Base-by-base conservation (phyloP, 2,797 vertebrate species). In the Lutjanus campechanus region DNA sequence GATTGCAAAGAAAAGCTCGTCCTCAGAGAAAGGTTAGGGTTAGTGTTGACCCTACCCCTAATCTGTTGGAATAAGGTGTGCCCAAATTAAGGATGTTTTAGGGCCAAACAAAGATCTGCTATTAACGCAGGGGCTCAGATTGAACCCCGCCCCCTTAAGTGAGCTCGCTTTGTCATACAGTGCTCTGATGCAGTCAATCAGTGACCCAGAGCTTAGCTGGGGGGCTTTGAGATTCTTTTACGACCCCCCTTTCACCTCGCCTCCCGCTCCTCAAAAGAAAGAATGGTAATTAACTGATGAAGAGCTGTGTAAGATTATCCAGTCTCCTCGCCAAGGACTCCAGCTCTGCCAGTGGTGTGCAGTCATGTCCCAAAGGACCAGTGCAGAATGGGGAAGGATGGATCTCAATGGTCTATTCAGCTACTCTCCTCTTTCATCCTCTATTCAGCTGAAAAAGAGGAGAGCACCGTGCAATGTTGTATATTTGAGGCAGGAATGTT, bases 211-310 rank as follows among this genome's bases (percentile, higher is more conserved):
- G 90, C 92, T 92, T 89, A 92, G 91, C 92, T 89, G 91, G 89
- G 87, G 92, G 90, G 89, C 91, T 93, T 92, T 93, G 84, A 92
- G 89, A 90, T 92, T 89, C 78, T 92, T 93, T 93, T 93, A 92
- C 85, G 72, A 88, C 86, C 83, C 86, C 80, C 81, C 83, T 76
- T 87, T 86, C 89, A 89, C 87, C 88, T 92, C 90, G 67, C 85
- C 88, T 84, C 81, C 85, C 41, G 22, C 79, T 82, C 76, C 77
- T 85, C 88, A 76, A 91, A 92, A 92, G 88, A 89, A 88, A 89
- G 92, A 95, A 95, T 88, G 91, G 89, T 95, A 95, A 95, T 95
- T 95, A 96, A 94, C 91, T 92, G 91, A 94, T 92, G 92, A 92
- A 90, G 92, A 92, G 94, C 93, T 95, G 92, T 92, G 90, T 89